Base-by-base conservation (phyloP, 2,888 invertebrate species). In the Cancer borealis region DNA sequence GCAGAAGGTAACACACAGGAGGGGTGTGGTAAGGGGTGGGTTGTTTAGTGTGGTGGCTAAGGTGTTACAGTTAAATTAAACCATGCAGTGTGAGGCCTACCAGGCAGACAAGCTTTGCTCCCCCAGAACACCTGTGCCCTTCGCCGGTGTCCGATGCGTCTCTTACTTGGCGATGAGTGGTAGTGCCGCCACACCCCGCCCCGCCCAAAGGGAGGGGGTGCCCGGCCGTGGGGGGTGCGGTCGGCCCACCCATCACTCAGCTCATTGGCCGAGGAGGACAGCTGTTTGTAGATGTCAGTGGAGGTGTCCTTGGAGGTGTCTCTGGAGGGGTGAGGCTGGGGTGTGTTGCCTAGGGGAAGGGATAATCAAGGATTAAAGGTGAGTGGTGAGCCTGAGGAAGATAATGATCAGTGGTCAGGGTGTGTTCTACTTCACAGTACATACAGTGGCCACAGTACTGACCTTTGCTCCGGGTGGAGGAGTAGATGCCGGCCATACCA, bases 81-180 rank as follows among this genome's bases (percentile, higher is more conserved):
- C 84, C 66, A 39, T 84, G 84, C 30, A 0, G 12, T 8, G 84
- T 49, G 89, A 54, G 87, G 92, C 94, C 60, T 96, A 96, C 96
- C 96, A 89, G 96, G 96, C 95, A 95, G 88, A 90, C 96, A 96
- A 93, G 95, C 95, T 93, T 95, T 95, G 92, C 95, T 94, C 66
- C 96, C 96, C 94, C 91, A 95, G 93, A 87, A 95, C 84, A 84
- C 84, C 84, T 39, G 84, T 8, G 84, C 84, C 93, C 95, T 94
- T 92, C 90, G 92, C 92, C 93, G 92, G 89, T 95, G 93, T 73
- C 95, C 96, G 91, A 96, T 93, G 54, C 95, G 93, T 87, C 95
- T 95, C 95, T 96, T 96, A 96, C 96, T 96, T 96, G 96, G 96
- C 30, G 95, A 95, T 47, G 93, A 93, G 54, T 95, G 92, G 92